A percentile compares a stretch with the other conserved stretches of the same genome.
Evolutionary conservation across 2,888 invertebrate genomes (phyloP).

Genomic region (Alviniconcha strummeri): DNA sequence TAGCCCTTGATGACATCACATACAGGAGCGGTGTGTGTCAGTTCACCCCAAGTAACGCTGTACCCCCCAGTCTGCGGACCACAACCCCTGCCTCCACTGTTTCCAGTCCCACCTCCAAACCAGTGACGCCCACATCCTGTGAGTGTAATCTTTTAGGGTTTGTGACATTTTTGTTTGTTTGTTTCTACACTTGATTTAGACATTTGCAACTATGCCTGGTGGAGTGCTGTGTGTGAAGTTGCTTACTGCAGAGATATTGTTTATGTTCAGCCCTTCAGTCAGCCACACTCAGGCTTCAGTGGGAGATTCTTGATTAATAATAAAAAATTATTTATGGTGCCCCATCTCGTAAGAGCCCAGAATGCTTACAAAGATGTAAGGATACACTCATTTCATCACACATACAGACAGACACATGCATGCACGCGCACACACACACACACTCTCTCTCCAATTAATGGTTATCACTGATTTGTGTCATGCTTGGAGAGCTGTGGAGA

Average conservation of each 20-base stretch:
- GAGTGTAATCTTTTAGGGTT: conserved; percentile 17
- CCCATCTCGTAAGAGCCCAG: no score
- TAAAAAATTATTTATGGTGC: no score
- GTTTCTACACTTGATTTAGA: neutral
- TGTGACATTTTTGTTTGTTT: neutral
- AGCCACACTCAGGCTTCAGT: no score
- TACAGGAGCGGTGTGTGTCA: conserved; percentile 45
- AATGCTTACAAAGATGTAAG: no score
- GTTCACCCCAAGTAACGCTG: conserved; percentile 33
- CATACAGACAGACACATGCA: no score
- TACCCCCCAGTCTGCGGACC: conserved; percentile 26
- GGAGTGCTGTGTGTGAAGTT: neutral
- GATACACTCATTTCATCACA: no score
- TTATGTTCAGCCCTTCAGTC: neutral
- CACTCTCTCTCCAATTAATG: no score
- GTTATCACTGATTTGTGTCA: no score
- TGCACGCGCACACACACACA: no score
- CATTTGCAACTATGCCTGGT: neutral
- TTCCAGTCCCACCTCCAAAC: conserved; percentile 33
- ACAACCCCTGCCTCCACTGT: conserved; percentile 45
- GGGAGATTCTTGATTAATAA: no score
- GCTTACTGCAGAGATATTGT: neutral
- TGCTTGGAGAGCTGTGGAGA: no score
- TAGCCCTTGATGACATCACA: conserved; percentile 55
- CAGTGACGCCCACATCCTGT: conserved; percentile 53